Conservation (phyloP, 2,888 invertebrate species). For the Azorinus chamasolen region DNA sequence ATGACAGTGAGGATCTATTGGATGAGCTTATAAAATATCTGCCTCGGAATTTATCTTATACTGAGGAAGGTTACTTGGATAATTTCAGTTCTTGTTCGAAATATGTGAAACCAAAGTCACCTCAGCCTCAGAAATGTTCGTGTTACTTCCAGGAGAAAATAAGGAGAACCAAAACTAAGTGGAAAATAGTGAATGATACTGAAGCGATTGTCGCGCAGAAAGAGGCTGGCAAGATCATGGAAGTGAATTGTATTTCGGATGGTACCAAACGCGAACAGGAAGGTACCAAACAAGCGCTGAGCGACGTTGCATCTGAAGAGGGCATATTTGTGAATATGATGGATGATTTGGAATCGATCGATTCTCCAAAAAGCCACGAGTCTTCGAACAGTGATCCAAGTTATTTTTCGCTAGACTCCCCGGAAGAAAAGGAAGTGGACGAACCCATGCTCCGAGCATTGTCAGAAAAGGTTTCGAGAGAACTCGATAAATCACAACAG, state of each 20-base stretch:
- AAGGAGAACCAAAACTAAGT: neutral
- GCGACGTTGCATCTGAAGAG: constrained; percentile 65
- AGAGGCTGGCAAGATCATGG: neutral
- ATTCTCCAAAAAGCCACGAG: constrained; percentile 41
- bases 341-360: constrained; percentile 71
- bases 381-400: constrained; percentile 60
- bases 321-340: constrained; percentile 80
- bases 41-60: constrained; percentile 81
- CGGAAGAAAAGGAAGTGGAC: constrained; percentile 63
- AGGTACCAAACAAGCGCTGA: neutral
- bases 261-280: neutral
- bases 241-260: neutral
- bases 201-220: constrained; percentile 8
- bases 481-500: constrained; percentile 33
- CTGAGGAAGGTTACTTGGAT: constrained; percentile 76
- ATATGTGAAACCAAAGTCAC: constrained; percentile 71
- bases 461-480: constrained; percentile 35
- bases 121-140: neutral
- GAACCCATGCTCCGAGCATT: constrained; percentile 56
- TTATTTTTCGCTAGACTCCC: constrained; percentile 67
- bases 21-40: constrained; percentile 62
- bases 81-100: constrained; percentile 74
- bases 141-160: too few relatives aligned
- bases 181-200: neutral
- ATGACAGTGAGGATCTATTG: constrained; percentile 24